Percentiles rank a stretch among this genome's conserved stretches.
These are phyloP conservation scores for Physeter macrocephalus DNA, from an alignment of 2,113 vertebrate species.

Conservation along the genomic window DNA sequence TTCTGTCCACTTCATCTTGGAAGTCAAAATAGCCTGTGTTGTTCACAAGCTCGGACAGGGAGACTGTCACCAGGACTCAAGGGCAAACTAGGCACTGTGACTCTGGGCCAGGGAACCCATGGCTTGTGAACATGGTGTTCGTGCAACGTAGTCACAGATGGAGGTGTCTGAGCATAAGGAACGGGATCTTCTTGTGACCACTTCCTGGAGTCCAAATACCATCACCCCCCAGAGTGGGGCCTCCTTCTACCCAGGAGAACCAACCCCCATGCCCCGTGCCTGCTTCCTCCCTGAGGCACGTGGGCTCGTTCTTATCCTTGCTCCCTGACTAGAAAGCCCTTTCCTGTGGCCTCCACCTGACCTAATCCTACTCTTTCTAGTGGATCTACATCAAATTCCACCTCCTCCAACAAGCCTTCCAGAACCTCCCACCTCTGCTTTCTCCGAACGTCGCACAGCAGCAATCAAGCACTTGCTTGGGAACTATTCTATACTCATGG, in stretches of 20 bases:
- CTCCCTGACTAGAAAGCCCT: background rate
- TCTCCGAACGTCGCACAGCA: background rate
- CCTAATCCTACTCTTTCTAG: background rate
- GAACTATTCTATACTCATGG: background rate
- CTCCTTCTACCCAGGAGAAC: background rate
- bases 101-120: background rate
- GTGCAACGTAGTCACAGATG: rapidly evolving
- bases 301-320: background rate
- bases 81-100: background rate
- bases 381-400: background rate
- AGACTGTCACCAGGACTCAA: background rate
- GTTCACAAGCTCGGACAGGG: background rate
- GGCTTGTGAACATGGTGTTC: background rate
- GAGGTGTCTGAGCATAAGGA: background rate
- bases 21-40: background rate
- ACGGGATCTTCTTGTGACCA: background rate
- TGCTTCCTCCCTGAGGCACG: rapidly evolving
- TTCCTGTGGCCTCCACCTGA: background rate
- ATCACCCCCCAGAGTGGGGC: background rate
- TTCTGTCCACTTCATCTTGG: background rate
- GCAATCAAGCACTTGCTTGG: background rate
- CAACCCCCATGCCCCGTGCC: background rate
- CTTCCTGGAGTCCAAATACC: background rate
- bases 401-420: background rate
- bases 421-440: background rate